Percentiles rank a stretch among this genome's conserved stretches.
Conservation (phyloP, 2,888 invertebrate species). For the Timema podura region DNA sequence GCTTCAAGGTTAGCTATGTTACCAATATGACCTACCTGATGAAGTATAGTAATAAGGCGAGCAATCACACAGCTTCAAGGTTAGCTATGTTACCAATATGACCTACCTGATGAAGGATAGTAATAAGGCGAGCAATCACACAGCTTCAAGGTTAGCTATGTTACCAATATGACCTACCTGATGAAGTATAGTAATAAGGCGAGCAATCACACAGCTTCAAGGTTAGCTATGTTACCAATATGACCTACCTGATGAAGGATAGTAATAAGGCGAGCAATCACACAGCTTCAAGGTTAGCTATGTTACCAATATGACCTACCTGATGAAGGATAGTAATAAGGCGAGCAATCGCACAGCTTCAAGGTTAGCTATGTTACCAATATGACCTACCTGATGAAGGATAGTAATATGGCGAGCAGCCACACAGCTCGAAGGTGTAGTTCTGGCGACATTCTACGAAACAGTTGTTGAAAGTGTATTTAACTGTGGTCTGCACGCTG, state of each 20-base stretch:
- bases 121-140: too few species aligned
- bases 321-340: slow-evolving; percentile 52
- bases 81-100: not conserved
- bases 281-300: not conserved
- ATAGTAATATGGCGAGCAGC: slow-evolving; percentile 58
- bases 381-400: slow-evolving; percentile 44
- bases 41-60: too few species aligned
- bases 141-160: not conserved
- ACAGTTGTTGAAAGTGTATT: slow-evolving; percentile 64
- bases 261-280: not conserved
- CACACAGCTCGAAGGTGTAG: slow-evolving; percentile 49
- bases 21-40: too few species aligned
- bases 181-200: too few species aligned
- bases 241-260: too few species aligned
- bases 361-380: slow-evolving; percentile 37
- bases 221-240: not conserved
- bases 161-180: not conserved
- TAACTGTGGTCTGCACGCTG: slow-evolving; percentile 40
- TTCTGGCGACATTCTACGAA: slow-evolving; percentile 54
- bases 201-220: not conserved
- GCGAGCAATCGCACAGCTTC: slow-evolving; percentile 56
- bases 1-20: too few species aligned
- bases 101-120: too few species aligned
- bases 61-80: not conserved
- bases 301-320: slow-evolving; percentile 36